Evolutionary conservation across 2,113 vertebrate genomes (phyloP).

Genomic region (Lepisosteus osseus): DNA sequence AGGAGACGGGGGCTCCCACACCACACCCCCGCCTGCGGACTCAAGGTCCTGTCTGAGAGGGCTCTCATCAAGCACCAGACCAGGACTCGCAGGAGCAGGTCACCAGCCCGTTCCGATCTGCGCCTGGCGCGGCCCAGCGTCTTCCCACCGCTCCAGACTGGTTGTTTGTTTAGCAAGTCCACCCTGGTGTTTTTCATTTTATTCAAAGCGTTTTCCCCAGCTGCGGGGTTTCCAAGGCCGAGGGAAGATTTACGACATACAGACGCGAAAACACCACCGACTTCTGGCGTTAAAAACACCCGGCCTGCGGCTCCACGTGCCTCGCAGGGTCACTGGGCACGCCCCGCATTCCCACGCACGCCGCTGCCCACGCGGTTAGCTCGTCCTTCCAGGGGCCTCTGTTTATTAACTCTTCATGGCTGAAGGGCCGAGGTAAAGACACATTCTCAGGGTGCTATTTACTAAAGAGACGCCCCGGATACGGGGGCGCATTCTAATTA

Average conservation of each 20-base stretch:
- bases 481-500: no score
- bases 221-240: conserved; percentile 48
- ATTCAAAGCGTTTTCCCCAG: conserved; percentile 56
- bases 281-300: no score
- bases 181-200: conserved; percentile 61
- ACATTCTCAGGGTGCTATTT: no score
- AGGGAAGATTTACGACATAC: conserved; percentile 10
- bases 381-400: background rate
- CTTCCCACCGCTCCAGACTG: conserved; percentile 60
- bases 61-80: no score
- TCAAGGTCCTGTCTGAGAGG: no score
- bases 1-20: no score
- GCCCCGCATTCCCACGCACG: conserved; percentile 31
- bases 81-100: background rate
- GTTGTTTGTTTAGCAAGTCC: conserved; percentile 69
- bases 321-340: conserved; percentile 34
- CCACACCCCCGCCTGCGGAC: no score
- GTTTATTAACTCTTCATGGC: no score
- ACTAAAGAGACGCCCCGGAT: no score
- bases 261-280: no score
- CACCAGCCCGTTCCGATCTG: conserved; percentile 35
- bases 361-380: conserved; percentile 36
- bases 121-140: conserved; percentile 52
- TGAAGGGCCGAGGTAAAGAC: no score
- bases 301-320: no score